phyloP scores from a whole-genome alignment of 2,113 vertebrate species.

The Cochlearius cochlearius region DNA sequence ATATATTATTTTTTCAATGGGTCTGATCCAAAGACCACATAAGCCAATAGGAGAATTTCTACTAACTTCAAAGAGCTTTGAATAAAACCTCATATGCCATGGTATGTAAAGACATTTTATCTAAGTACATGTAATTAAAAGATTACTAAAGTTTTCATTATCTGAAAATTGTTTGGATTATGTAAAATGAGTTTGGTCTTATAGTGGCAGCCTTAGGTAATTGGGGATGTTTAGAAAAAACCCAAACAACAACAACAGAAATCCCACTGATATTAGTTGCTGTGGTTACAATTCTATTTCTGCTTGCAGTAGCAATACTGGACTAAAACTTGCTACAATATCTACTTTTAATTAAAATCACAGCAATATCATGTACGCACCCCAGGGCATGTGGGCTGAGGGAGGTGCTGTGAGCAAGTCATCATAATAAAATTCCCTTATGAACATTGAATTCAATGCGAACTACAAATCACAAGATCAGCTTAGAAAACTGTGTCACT shows the following conservation, averaged over 20 bases:
- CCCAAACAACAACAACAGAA: neutral
- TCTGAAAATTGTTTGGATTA: neutral
- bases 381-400: neutral
- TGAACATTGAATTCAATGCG: neutral
- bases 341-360: neutral
- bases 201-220: neutral
- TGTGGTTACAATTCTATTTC: neutral
- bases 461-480: neutral
- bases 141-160: neutral
- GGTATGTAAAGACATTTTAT: neutral
- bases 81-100: neutral
- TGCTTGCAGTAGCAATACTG: neutral
- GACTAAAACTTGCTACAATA: neutral
- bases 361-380: neutral
- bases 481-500: neutral
- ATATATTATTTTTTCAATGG: neutral
- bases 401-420: neutral
- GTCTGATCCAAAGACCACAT: neutral
- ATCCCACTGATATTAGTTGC: neutral
- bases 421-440: neutral
- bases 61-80: neutral
- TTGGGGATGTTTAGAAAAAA: neutral
- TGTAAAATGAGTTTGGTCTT: neutral
- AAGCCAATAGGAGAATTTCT: neutral
- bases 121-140: neutral